Evolutionary conservation across 2,113 vertebrate genomes (phyloP).

Genomic region (Nestor notabilis): DNA sequence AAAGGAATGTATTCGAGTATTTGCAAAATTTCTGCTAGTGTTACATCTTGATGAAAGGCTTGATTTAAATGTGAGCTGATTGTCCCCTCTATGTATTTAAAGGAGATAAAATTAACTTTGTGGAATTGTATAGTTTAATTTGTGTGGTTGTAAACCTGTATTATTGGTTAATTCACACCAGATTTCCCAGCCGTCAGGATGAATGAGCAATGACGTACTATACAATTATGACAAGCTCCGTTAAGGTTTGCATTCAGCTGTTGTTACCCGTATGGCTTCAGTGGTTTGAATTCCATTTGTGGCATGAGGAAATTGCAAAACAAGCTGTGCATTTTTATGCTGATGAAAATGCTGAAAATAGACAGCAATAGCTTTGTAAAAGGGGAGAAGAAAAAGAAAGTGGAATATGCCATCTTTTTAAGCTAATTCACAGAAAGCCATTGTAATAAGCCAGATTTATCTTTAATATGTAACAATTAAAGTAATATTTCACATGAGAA

Average conservation of each 20-base stretch:
- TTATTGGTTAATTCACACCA: background rate
- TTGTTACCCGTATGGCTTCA: background rate
- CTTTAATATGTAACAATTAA: background rate
- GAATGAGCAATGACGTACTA: background rate
- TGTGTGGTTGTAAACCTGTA: background rate
- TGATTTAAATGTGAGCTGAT: background rate
- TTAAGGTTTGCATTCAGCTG: constrained; percentile 30
- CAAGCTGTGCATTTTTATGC: constrained; percentile 35
- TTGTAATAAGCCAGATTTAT: background rate
- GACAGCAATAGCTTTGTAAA: background rate
- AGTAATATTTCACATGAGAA: background rate
- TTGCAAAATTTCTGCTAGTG: background rate
- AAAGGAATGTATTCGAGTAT: background rate
- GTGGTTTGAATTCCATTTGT: background rate
- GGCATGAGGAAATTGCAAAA: background rate
- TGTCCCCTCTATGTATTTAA: background rate
- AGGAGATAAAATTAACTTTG: background rate
- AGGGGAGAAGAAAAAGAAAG: background rate
- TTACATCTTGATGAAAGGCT: background rate
- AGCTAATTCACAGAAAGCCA: background rate
- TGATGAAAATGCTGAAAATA: constrained; percentile 31
- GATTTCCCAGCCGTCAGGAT: constrained; percentile 8
- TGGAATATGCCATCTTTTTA: background rate
- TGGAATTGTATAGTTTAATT: background rate
- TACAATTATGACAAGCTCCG: background rate